Evolutionary conservation across 2,888 invertebrate genomes (phyloP).

Genomic region (Cantharis rustica): DNA sequence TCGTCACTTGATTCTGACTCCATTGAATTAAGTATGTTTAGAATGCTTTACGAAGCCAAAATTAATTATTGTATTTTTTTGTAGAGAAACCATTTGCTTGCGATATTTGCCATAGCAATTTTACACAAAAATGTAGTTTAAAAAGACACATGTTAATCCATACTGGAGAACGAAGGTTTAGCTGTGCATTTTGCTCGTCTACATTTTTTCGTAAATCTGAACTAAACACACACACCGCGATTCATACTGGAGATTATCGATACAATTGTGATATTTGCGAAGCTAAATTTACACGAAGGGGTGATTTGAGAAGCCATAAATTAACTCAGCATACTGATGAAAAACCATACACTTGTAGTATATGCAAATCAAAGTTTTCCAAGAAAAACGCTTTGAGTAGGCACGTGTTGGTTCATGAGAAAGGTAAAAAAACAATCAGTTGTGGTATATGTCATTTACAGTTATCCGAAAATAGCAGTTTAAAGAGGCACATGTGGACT

Average conservation of each 20-base stretch:
- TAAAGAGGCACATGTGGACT: neutral
- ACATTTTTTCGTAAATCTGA: neutral
- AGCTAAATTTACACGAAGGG: neutral
- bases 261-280: neutral
- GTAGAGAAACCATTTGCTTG: neutral
- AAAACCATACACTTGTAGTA: neutral
- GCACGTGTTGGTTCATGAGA: neutral
- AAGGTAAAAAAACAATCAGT: neutral
- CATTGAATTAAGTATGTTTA: neutral
- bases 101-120: neutral
- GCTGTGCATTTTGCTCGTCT: neutral
- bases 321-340: neutral
- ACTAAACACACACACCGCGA: neutral
- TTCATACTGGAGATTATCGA: neutral
- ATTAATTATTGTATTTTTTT: neutral
- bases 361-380: neutral
- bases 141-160: neutral
- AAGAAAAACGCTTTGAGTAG: neutral
- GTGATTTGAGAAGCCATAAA: neutral
- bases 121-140: neutral
- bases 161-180: neutral
- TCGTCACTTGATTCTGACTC: neutral
- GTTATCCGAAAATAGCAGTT: neutral
- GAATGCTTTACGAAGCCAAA: neutral
- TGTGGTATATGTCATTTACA: neutral